Conservation (phyloP, 2,888 invertebrate species). For the Lumbricus terrestris region DNA sequence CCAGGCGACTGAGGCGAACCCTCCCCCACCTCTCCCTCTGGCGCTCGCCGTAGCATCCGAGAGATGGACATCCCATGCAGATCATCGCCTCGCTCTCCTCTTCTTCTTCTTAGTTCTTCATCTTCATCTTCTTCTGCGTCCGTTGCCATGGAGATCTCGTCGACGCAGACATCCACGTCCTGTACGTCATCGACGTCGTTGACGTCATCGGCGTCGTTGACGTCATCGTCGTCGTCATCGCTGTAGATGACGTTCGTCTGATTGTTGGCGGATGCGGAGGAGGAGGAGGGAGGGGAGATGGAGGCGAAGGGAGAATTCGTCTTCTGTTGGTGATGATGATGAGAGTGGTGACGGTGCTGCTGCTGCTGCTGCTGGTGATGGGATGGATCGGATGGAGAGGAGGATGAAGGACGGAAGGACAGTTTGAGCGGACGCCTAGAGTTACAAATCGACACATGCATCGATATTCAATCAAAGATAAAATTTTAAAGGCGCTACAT, state of each 20-base stretch:
- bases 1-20: background rate
- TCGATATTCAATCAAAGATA: background rate
- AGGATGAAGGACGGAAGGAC: background rate
- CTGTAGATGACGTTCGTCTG: background rate
- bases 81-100: background rate
- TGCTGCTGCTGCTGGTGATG: background rate
- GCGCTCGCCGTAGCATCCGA: background rate
- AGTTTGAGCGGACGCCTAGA: background rate
- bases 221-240: slow-evolving; percentile 16
- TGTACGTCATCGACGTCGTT: background rate
- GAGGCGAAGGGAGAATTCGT: background rate
- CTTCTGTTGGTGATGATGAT: background rate
- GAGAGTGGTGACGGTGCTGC: background rate
- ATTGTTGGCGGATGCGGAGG: background rate
- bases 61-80: background rate
- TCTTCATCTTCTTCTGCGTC: background rate
- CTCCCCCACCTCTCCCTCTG: background rate
- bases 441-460: background rate
- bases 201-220: slow-evolving; percentile 12
- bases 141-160: background rate
- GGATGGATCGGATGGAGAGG: background rate
- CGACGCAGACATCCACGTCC: background rate
- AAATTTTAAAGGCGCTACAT: background rate
- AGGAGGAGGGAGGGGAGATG: too few relatives aligned
- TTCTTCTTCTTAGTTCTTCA: background rate